A percentile compares a stretch with the other conserved stretches of the same genome.
Evolutionary conservation across 2,888 invertebrate species (phyloP).

Genomic region (Temnothorax rugatulus): DNA sequence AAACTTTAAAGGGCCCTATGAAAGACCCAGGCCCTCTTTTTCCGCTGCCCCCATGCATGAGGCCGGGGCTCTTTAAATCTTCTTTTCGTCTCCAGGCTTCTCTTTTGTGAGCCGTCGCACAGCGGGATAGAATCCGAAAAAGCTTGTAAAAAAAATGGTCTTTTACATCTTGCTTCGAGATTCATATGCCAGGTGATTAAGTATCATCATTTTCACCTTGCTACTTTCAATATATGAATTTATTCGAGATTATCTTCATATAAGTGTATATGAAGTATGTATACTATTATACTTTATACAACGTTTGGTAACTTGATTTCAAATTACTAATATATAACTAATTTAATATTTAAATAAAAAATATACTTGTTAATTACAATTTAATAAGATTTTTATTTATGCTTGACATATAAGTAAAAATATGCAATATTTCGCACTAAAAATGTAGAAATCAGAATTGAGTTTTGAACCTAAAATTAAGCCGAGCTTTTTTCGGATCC

Average conservation of each 20-base stretch:
- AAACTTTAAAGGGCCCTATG: constrained; percentile 69
- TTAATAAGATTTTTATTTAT: neutral
- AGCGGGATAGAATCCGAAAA: neutral
- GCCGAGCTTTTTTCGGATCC: neutral
- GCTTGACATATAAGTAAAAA: neutral
- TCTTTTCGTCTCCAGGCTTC: neutral
- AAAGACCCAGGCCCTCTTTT: constrained; percentile 49
- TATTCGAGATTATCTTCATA: neutral
- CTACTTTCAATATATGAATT: neutral
- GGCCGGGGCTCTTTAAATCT: constrained; percentile 19
- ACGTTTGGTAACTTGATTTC: neutral
- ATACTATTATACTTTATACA: neutral
- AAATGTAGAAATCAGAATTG: neutral
- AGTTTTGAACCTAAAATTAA: neutral
- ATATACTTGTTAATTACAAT: neutral
- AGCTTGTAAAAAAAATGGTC: neutral
- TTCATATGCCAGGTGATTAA: neutral
- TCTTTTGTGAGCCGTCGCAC: constrained; percentile 59
- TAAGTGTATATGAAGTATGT: neutral
- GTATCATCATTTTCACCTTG: neutral
- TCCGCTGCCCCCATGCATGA: neutral
- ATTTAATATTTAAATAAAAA: neutral
- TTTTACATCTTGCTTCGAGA: neutral
- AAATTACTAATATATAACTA: neutral
- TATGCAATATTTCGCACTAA: neutral